phyloP scores from a whole-genome alignment of 2,888 invertebrate genomes.

The Netelia fuscicornis region DNA sequence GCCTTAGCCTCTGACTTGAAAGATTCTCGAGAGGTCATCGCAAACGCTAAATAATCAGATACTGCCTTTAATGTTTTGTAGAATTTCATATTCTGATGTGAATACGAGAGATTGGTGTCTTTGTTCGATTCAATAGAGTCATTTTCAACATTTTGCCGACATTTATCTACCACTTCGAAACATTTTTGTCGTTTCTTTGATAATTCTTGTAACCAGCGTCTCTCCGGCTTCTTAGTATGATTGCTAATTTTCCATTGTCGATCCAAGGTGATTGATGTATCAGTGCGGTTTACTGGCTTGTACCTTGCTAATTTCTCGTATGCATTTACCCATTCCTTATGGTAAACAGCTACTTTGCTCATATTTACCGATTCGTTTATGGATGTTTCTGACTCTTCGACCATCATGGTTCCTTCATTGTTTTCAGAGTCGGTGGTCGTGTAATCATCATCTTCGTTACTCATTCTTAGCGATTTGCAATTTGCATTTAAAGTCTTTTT shows the following conservation, averaged over 20 bases:
- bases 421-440: constrained; percentile 16
- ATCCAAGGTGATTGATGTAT: neutral
- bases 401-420: neutral
- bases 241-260: neutral
- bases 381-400: neutral
- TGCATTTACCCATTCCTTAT: constrained; percentile 5
- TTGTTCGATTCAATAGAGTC: neutral
- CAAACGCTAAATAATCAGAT: neutral
- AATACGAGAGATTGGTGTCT: neutral
- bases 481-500: neutral
- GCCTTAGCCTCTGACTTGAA: neutral
- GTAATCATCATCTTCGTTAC: neutral
- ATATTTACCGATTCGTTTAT: neutral
- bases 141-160: neutral
- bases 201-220: constrained; percentile 19
- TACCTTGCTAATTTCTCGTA: neutral
- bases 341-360: constrained; percentile 19
- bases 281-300: neutral
- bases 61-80: constrained; percentile 8
- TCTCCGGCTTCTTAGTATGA: constrained; percentile 5
- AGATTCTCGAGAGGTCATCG: neutral
- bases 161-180: constrained; percentile 1
- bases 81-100: constrained; percentile 8
- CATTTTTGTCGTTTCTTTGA: constrained; percentile 40
- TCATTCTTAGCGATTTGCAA: neutral